Percentiles rank a stretch among this genome's conserved stretches.
phyloP scores from a whole-genome alignment of 2,888 invertebrate genomes.

The Anticlea derivata region DNA sequence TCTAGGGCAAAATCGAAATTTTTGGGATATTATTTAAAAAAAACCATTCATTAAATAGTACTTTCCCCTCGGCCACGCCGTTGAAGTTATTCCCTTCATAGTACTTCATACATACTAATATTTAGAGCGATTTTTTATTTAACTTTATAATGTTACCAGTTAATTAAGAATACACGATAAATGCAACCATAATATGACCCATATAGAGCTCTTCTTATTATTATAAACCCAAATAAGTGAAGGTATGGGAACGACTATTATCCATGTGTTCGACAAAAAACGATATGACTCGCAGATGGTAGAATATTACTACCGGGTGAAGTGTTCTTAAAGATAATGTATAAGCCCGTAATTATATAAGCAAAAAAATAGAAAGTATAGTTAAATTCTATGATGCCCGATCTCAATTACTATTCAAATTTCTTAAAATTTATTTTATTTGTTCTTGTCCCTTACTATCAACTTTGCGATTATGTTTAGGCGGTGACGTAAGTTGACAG shows the following conservation, averaged over 20 bases:
- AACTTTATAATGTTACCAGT: too few species aligned
- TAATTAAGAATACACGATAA: not conserved
- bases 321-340: conserved; percentile 4
- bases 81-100: not conserved
- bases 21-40: too few species aligned
- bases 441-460: not conserved
- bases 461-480: too few species aligned
- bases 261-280: conserved; percentile 23
- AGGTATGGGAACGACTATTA: conserved; percentile 1
- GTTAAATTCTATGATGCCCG: not conserved
- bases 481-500: too few species aligned
- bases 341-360: not conserved
- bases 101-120: too few species aligned
- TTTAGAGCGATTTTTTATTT: too few species aligned
- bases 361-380: not conserved
- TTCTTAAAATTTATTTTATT: not conserved
- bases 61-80: not conserved
- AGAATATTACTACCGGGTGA: conserved; percentile 1
- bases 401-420: not conserved
- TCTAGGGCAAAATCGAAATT: too few species aligned
- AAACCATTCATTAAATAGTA: too few species aligned
- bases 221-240: conserved; percentile 3
- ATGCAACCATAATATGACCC: too few species aligned
- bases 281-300: conserved; percentile 11
- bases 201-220: not conserved